A percentile compares a stretch with the other conserved stretches of the same genome.
phyloP scores from a whole-genome alignment of 2,888 invertebrate species.

The Epiperipatus broadwayi region DNA sequence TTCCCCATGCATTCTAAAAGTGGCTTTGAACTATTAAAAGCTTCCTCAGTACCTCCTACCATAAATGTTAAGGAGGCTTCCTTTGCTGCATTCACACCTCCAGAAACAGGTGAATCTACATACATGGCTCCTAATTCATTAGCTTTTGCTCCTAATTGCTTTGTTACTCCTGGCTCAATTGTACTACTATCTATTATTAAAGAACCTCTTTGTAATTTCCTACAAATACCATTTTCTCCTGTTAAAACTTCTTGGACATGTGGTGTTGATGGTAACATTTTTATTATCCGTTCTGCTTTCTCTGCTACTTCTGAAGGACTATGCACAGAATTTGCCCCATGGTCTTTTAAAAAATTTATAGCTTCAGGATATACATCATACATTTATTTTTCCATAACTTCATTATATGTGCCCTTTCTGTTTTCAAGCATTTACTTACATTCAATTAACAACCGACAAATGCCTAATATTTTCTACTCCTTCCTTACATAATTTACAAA shows the following conservation, averaged over 20 bases:
- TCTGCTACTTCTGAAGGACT: constrained; percentile 59
- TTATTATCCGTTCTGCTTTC: constrained; percentile 55
- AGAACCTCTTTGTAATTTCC: constrained; percentile 42
- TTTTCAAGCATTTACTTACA: too few species aligned
- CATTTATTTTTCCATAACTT: too few species aligned
- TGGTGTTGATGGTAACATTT: constrained; percentile 83
- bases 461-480: too few species aligned
- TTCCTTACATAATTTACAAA: too few species aligned
- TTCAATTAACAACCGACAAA: too few species aligned
- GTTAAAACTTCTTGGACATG: constrained; percentile 62
- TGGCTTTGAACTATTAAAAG: constrained; percentile 46
- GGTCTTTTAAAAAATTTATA: constrained; percentile 37
- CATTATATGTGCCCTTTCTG: too few species aligned
- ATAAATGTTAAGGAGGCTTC: constrained; percentile 86
- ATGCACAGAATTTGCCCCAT: constrained; percentile 50
- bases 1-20: constrained; percentile 56
- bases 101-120: constrained; percentile 91
- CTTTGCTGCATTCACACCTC: constrained; percentile 80
- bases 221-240: constrained; percentile 37
- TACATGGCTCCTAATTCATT: constrained; percentile 48
- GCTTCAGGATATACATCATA: constrained; percentile 56
- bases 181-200: constrained; percentile 88
- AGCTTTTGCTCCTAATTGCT: constrained; percentile 46
- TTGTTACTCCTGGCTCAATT: constrained; percentile 69
- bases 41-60: constrained; percentile 54